phyloP scores from a whole-genome alignment of 2,797 vertebrate genomes.

The Arctocebus calabarensis region DNA sequence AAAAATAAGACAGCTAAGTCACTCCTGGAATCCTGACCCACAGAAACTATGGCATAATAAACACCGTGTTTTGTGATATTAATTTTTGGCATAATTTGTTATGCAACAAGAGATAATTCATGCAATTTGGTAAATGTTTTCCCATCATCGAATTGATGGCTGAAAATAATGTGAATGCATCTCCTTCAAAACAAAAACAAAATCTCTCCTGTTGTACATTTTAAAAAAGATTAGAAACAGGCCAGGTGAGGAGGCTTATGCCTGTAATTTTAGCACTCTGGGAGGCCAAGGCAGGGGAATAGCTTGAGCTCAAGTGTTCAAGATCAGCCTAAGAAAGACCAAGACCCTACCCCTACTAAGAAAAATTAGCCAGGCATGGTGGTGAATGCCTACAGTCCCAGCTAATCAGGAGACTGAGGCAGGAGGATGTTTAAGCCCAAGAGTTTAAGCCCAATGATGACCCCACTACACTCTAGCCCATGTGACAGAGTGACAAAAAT shows the following conservation, averaged over 20 bases:
- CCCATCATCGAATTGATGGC: not conserved
- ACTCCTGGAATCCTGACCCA: not conserved
- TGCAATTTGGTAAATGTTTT: not conserved
- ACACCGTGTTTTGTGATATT: not conserved
- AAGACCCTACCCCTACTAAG: no score
- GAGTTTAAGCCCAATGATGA: not conserved
- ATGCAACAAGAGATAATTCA: constrained; percentile 11
- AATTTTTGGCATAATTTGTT: not conserved
- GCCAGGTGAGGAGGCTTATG: no score
- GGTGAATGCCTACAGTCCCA: not conserved
- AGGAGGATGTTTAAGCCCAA: not conserved
- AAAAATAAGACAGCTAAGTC: not conserved
- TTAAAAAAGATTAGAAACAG: no score
- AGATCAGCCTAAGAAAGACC: no score
- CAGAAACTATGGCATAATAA: not conserved
- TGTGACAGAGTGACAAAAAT: not conserved
- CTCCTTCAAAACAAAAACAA: not conserved
- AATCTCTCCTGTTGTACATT: not conserved
- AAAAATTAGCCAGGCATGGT: no score
- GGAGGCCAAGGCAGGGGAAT: no score
- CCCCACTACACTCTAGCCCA: not conserved
- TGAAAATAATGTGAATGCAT: constrained; percentile 33
- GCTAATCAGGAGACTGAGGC: not conserved
- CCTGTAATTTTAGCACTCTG: no score
- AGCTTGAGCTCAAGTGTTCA: no score